Conservation (phyloP, 2,888 invertebrate species). For the Lampropteryx suffumata region DNA sequence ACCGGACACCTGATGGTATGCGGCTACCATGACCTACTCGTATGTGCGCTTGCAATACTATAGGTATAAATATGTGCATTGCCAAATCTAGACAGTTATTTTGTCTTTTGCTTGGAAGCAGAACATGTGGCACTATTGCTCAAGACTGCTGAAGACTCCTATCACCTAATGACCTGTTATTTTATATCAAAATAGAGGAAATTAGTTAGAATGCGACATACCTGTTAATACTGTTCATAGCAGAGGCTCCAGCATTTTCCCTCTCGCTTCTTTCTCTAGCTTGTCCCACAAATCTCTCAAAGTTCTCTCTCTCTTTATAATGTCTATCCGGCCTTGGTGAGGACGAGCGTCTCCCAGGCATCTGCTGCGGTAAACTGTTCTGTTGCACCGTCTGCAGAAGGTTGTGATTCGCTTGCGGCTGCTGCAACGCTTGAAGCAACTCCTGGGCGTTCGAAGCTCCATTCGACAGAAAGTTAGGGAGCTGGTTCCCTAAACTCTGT, state of each 20-base stretch:
- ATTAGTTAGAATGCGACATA: conserved; percentile 48
- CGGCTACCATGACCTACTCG: too few species aligned
- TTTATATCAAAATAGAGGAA: too few species aligned
- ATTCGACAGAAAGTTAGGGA: conserved; percentile 89
- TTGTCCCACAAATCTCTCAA: conserved; percentile 69
- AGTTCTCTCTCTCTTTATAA: conserved; percentile 78
- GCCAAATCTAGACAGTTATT: too few species aligned
- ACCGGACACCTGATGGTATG: too few species aligned
- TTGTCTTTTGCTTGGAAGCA: too few species aligned
- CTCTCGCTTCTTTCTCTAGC: conserved; percentile 79
- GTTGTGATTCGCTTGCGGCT: conserved; percentile 76
- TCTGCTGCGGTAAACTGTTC: conserved; percentile 74
- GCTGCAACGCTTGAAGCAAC: conserved; percentile 85
- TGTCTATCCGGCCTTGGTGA: conserved; percentile 74
- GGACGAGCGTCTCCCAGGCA: conserved; percentile 76
- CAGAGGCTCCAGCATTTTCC: conserved; percentile 80
- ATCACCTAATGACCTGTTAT: too few species aligned
- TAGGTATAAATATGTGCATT: too few species aligned
- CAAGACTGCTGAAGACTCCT: too few species aligned
- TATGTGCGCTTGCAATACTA: too few species aligned
- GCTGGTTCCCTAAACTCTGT: conserved; percentile 81
- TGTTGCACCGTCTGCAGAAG: conserved; percentile 77
- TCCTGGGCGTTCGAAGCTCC: conserved; percentile 88
- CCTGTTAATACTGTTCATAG: conserved; percentile 87
- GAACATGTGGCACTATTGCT: too few species aligned